Base-by-base conservation (phyloP, 2,888 invertebrate genomes). In the Odontocolon sp. region DNA sequence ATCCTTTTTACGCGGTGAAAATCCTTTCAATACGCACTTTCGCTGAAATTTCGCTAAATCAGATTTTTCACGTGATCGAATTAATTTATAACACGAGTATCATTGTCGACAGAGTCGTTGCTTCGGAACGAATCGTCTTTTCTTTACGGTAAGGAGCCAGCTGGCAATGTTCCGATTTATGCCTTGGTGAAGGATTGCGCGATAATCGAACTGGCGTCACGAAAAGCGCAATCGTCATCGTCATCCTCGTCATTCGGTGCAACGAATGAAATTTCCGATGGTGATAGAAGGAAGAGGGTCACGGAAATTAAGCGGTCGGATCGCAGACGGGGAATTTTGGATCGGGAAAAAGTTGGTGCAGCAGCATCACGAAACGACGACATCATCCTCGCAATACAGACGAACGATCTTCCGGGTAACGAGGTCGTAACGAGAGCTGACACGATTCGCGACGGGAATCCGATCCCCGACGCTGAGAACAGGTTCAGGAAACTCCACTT, bases 121-220 rank as follows among this genome's bases (percentile, higher is more conserved):
- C 84, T 92, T 72, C 86, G 87, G 79, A 91, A 92, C 81, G 85
- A 86, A 68, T 90, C 91, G 14, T 94, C 94, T 2, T 93, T 94
- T 84, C 84, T 94, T 11, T 92, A 93, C 84, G 94, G 94, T 0
- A 91, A 91, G 66, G 92, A 93, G 89, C 94, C 94, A 16, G 86
- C 89, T 47, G 88, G 91, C 33, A 87, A 90, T 8, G 93, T 94
- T 40, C 93, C 94, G 16, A 91, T 94, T 66, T 94, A 94, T 82
- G 93, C 93, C 0, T 90, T 93, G 42, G 92, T 94, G 9, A 92
- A 91, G 50, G 86, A 92, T 56, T 94, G 94, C 84, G 23, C 52
- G n/a, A 56, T 67, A 21, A 28, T n/a, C 14, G 59, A 57, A 6
- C 5, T 38, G 40, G 14, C 47, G 11, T 23, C 45, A 6, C 26